These are phyloP conservation scores for Prenolepis imparis DNA, from an alignment of 2,888 invertebrate genomes.

Conservation along the genomic window DNA sequence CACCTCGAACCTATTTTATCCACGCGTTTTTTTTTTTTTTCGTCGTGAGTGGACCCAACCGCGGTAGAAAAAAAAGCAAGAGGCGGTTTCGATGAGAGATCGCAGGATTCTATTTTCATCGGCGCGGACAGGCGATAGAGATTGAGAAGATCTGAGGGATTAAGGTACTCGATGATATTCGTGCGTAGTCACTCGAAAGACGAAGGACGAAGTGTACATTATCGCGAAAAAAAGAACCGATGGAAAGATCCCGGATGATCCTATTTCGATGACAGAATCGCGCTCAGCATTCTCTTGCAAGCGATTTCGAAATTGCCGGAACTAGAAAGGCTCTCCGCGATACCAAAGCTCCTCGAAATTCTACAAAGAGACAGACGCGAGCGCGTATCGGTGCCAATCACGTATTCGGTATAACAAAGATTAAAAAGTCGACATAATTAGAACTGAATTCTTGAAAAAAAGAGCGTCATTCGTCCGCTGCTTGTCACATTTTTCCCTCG, in stretches of 20 bases:
- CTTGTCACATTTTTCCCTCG: background rate
- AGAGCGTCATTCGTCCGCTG: slow-evolving; percentile 33
- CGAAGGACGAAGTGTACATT: slow-evolving; percentile 45
- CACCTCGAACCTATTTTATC: slow-evolving; percentile 50
- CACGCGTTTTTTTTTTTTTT: background rate
- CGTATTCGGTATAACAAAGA: background rate
- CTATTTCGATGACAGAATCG: background rate
- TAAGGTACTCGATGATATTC: slow-evolving; percentile 33
- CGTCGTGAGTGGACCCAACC: slow-evolving; percentile 39
- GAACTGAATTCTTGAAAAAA: background rate
- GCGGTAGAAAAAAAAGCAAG: slow-evolving; percentile 69
- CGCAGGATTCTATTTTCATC: slow-evolving; percentile 43
- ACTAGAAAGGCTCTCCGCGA: slow-evolving; percentile 15
- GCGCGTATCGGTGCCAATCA: background rate
- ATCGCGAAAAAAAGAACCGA: background rate
- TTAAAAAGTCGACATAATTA: slow-evolving; percentile 35
- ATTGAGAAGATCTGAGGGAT: slow-evolving; percentile 50
- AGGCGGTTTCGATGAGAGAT: slow-evolving; percentile 67
- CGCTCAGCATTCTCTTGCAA: slow-evolving; percentile 16
- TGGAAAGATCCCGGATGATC: background rate
- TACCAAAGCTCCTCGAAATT: slow-evolving; percentile 4
- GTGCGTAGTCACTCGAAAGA: slow-evolving; percentile 49
- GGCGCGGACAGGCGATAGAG: slow-evolving; percentile 42
- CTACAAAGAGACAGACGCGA: background rate
- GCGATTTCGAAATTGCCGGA: background rate